phyloP scores from a whole-genome alignment of 2,888 invertebrate genomes.

The Aplocera efformata region DNA sequence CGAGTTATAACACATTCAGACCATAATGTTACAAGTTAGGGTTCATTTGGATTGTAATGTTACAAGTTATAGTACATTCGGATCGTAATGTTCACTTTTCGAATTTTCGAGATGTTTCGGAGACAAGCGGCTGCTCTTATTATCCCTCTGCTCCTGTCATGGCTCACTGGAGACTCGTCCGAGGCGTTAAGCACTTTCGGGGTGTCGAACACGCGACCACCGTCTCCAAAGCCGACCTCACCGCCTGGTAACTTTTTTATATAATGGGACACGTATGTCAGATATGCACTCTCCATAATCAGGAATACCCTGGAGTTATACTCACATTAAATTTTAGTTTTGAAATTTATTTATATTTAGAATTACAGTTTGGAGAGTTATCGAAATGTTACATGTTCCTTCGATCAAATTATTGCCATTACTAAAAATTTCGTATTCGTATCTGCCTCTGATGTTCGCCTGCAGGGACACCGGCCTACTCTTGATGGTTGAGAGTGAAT shows the following conservation, averaged over 20 bases:
- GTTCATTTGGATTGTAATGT: no score
- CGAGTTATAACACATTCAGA: not conserved
- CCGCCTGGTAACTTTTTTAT: conserved; percentile 79
- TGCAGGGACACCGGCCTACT: no score
- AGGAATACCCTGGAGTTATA: conserved; percentile 25
- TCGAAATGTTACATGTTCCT: no score
- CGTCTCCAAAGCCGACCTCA: conserved; percentile 76
- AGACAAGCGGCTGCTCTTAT: conserved; percentile 55
- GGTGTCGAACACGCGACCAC: conserved; percentile 82
- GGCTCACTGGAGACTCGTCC: conserved; percentile 68
- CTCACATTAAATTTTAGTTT: conserved; percentile 1
- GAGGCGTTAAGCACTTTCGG: conserved; percentile 85
- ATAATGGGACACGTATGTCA: conserved; percentile 54
- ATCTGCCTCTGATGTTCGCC: no score
- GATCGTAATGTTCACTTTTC: conserved; percentile 21
- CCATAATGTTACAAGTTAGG: conserved; percentile 22
- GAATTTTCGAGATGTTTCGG: conserved; percentile 59
- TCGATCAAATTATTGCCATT: no score
- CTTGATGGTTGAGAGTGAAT: no score
- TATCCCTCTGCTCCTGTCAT: conserved; percentile 54
- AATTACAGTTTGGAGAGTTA: no score
- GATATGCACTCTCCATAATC: conserved; percentile 18
- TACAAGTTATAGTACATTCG: not conserved
- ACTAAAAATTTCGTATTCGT: no score
- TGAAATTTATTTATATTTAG: no score